Evolutionary conservation across 92 coral and sea anemone species (phyloP).

Genomic region (Bergia puertoricense): DNA sequence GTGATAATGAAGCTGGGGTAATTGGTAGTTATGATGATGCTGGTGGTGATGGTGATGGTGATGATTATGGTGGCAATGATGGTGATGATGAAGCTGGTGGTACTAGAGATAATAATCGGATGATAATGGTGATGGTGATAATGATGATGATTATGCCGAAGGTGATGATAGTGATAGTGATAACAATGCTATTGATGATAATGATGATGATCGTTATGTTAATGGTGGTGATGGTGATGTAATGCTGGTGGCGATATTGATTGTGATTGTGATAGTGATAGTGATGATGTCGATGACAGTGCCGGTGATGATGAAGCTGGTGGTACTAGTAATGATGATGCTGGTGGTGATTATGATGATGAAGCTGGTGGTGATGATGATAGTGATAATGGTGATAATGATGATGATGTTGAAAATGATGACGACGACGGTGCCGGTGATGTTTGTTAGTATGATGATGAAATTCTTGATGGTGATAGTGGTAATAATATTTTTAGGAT

Average conservation of each 20-base stretch:
- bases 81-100: background rate
- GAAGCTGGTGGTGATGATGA: conserved; percentile 20
- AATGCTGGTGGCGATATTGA: background rate
- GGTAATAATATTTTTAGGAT: background rate
- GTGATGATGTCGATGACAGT: background rate
- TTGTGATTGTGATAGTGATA: background rate
- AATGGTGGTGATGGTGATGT: conserved; percentile 16
- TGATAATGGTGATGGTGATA: background rate
- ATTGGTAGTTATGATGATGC: conserved; percentile 17
- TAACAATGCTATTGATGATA: background rate
- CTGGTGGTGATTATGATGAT: background rate
- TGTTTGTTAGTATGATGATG: background rate
- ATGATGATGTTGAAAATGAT: conserved; percentile 6
- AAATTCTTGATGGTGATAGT: background rate
- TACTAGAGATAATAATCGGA: background rate
- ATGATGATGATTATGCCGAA: conserved; percentile 22
- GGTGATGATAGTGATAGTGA: background rate
- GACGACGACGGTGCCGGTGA: background rate
- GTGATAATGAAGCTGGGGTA: background rate
- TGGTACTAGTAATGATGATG: conserved; percentile 11
- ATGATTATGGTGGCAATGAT: background rate
- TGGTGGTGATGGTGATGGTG: background rate
- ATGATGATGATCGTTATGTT: conserved; percentile 1
- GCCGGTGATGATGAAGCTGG: background rate
- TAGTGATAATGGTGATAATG: conserved; percentile 15